Evolutionary conservation across 2,113 vertebrate genomes (phyloP), one percentile per base, ranked within the genome.

Genomic region (Rousettus leschenaultii): DNA sequence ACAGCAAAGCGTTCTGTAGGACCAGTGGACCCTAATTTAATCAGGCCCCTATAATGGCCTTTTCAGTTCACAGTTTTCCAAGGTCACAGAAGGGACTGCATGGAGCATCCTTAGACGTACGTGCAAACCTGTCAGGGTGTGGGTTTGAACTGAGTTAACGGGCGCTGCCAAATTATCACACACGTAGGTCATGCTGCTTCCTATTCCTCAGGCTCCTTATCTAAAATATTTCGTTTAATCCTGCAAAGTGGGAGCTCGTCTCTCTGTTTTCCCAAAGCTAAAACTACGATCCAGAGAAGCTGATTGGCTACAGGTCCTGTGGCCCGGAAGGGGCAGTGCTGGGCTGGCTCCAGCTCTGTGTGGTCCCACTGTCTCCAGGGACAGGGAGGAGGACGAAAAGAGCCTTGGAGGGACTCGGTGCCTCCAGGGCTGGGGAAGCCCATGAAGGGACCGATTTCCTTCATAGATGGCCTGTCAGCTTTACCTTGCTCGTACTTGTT

Each of bases 101-200:
- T 91, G 89, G 65, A 57, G 22, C 28, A 28, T 30, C 28, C 90
- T 10, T 13, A 40, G 61, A 59, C 8, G 0, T 4, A 22, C 28
- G 43, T 63, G 57, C 70, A 53, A 35, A 71, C 82, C 74, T 51
- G 68, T 48, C 33, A 1, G 43, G 77, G 38, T 0, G 1, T 24
- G 82, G 43, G 28, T 14, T 2, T 12, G 5, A 9, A 33, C 28
- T 7, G 2, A 30, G 59, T 3, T 40, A n/a, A 21, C 14, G 4
- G 66, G n/a, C 38, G 7, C 28, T 10, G 57, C 33, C 65, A 18
- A 12, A 16, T 2, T 0, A 0, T n/a, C 35, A 3, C 12, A 9
- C 40, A 0, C 0, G 2, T 21, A 30, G 22, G 10, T 8, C 15
- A 35, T 1, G 5, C 43, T 9, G 30, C 7, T 26, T 22, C 70